Evolutionary conservation across 2,888 invertebrate genomes (phyloP).

Genomic region (Dyspetes luteomarginatus): DNA sequence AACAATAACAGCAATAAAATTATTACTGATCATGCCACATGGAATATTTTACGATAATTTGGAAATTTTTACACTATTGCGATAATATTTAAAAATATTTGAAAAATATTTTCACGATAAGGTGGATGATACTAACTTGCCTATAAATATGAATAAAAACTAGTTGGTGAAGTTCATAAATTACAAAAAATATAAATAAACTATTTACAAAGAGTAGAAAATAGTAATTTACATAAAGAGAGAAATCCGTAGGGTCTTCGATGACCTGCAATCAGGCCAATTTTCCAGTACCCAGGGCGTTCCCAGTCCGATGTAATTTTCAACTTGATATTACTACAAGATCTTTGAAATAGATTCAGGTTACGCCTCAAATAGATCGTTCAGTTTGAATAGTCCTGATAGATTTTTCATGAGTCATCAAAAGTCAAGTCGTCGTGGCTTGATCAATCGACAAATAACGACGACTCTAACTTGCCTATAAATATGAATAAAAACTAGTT

Average conservation of each 20-base stretch:
- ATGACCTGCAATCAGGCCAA: slow-evolving; percentile 34
- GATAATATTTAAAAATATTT: too few relatives aligned
- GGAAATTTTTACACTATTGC: too few relatives aligned
- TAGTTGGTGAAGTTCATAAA: too few relatives aligned
- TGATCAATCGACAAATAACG: background rate
- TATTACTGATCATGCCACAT: too few relatives aligned
- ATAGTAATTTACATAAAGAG: background rate
- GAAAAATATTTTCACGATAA: too few relatives aligned
- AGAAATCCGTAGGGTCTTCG: background rate
- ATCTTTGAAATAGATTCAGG: slow-evolving; percentile 26
- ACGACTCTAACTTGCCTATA: too few relatives aligned
- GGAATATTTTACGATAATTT: too few relatives aligned
- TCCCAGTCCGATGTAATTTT: slow-evolving; percentile 29
- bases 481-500: background rate
- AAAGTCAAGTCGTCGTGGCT: background rate
- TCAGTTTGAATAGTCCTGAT: background rate
- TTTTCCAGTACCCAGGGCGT: background rate
- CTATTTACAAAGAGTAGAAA: background rate
- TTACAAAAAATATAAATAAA: background rate
- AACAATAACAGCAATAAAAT: too few relatives aligned
- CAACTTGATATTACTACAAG: slow-evolving; percentile 14
- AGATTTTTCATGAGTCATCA: background rate
- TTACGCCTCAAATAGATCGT: background rate
- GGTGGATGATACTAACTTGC: too few relatives aligned
- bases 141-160: too few relatives aligned